Base-by-base conservation (phyloP, 2,797 vertebrate species). In the Sibirionetta formosa region DNA sequence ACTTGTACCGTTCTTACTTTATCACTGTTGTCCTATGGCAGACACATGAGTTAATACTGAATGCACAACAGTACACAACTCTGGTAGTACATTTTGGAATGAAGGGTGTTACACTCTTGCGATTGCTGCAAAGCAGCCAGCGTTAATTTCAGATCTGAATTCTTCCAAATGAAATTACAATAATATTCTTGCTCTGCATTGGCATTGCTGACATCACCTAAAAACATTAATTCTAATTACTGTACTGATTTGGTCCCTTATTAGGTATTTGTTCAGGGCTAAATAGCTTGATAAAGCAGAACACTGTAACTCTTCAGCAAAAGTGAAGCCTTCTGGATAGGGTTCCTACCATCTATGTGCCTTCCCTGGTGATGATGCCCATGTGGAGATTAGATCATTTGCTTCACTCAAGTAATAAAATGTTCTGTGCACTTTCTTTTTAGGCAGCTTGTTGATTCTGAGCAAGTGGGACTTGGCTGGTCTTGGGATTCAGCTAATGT, bases 401-500 rank as follows among this genome's bases (percentile, higher is more conserved):
- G 31, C 70, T 90, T 90, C 73, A 72, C 46, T 91, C 1, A 0
- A 87, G 65, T 58, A 83, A 90, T 75, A 76, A 94, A 83, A 70
- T 42, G 48, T 83, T 95, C 78, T 61, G 31, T 69, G 85, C 68
- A 23, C 36, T 57, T 94, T 90, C 35, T 70, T 40, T 65, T 89
- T 22, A 93, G 56, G 66, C 88, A 79, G 61, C 51, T 71, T 91
- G 57, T 36, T 92, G 61, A 82, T 82, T 76, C 68, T 90, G 84
- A 91, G 88, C 63, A 93, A 94, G 82, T 78, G 11, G 68, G 11
- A 81, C 70, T 77, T 80, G 77, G 40, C 40, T 90, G n/a, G 85
- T 95, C 42, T 65, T 85, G 51, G 38, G 86, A 92, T 96, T 96
- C 57, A 89, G 86, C 64, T 95, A 68, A 57, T 75, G 73, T 94